Base-by-base conservation (phyloP, 2,888 invertebrate genomes). In the Nebria salina region DNA sequence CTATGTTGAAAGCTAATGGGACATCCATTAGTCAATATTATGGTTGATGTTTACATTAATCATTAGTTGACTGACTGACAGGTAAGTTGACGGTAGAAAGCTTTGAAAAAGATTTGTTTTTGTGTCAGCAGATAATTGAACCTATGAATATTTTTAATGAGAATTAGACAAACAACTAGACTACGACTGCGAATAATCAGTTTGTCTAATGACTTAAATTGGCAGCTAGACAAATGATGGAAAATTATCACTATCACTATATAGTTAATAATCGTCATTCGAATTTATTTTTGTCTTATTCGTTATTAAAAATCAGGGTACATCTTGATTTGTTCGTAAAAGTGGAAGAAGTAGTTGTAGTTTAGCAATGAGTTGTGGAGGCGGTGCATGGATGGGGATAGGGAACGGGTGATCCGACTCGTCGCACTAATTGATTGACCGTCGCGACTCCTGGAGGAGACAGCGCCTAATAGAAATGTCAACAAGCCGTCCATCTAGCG, bases 381-480 rank as follows among this genome's bases (percentile, higher is more conserved):
- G 54, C 7, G 43, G 43, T 43, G 43, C 43, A 9, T 0, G 43
- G 43, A 9, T 9, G 43, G 43, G 43, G 20, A 20, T 20, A n/a
- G 15, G 9, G 41, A 13, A 43, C 8, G 70, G 41, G 84, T 86
- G 86, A 86, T 87, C 86, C 87, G 86, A 83, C 86, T 85, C 86
- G 87, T 85, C 86, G 86, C 87, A 88, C 88, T 88, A 88, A 88
- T 88, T 88, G 88, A 88, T 88, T 82, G 87, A 87, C 87, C 86
- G 85, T 85, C 85, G 85, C 84, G 84, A 84, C 84, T 87, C 85
- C 88, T 87, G 87, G 86, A 86, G 86, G 86, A 87, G 87, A 88
- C 87, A 88, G 87, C 85, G 85, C 86, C 88, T 88, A 88, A 88
- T 88, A 88, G 88, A 88, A 88, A 88, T 87, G 88, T 88, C 88